phyloP scores from a whole-genome alignment of 2,797 vertebrate species.

The Echeneis naucrates region DNA sequence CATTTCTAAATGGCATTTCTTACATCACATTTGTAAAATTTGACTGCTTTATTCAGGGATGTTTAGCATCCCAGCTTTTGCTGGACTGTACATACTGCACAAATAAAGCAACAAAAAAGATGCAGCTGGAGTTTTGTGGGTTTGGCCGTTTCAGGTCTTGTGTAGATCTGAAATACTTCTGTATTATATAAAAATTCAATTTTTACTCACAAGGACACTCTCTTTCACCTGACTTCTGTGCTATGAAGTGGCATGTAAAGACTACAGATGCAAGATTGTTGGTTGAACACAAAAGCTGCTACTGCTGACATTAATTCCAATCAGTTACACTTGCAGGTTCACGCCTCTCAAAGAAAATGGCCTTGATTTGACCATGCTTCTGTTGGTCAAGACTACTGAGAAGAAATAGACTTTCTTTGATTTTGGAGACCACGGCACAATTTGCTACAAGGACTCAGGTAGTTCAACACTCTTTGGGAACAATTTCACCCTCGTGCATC shows the following conservation, averaged over 20 bases:
- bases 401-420: conserved; percentile 44
- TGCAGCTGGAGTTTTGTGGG: too few species aligned
- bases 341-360: conserved; percentile 45
- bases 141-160: background rate
- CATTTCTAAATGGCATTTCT: background rate
- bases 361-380: conserved; percentile 44
- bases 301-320: conserved; percentile 53
- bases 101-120: background rate
- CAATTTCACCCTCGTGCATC: conserved; percentile 14
- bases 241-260: conserved; percentile 24
- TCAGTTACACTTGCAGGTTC: conserved; percentile 53
- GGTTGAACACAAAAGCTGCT: conserved; percentile 18
- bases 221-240: conserved; percentile 23
- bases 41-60: background rate
- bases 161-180: background rate
- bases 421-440: conserved; percentile 18
- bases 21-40: too few species aligned
- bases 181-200: conserved; percentile 15
- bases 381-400: conserved; percentile 44
- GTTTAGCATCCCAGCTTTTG: background rate
- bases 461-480: background rate
- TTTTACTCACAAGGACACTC: conserved; percentile 13
- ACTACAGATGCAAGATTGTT: conserved; percentile 33
- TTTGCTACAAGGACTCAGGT: conserved; percentile 29
- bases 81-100: background rate